Evolutionary conservation across 2,888 invertebrate species (phyloP), one percentile per base, ranked within the genome.

Genomic region (Acleris laterana): DNA sequence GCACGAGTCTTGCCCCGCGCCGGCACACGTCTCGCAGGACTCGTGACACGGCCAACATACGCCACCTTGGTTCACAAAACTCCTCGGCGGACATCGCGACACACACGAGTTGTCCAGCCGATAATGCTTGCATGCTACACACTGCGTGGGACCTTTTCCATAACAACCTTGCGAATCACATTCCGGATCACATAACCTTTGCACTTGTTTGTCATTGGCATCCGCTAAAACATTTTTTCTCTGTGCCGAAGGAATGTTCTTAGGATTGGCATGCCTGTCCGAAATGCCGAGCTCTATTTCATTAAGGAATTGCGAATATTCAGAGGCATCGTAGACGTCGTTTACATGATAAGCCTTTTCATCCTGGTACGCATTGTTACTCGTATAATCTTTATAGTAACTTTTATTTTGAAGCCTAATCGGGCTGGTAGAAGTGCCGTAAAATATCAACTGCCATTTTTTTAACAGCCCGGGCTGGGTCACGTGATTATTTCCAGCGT

Each of bases 391-490:
- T 88, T 84, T 78, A 81, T 85, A 90, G 93, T 87, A 88, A 81
- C 93, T 82, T 74, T 93, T 94, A 72, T 94, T 93, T 76, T 96
- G 94, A 61, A 97, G 89, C 62, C 96, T 94, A 74, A 97, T 95
- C 0, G 98, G 98, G 83, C 97, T 96, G 25, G 95, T 95, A 52
- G 97, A 95, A 4, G 99, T 99, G 44, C 99, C 99, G 84, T 99
- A 99, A 89, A 99, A 97, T 79, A 99, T 97, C 75, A 99, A 94
- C 85, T 98, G 97, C 99, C 99, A 99, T 85, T 98, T 98, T 80
- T 97, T 96, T 75, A 99, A 92, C 69, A 97, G 95, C 78, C 98
- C 98, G 64, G 96, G 95, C 80, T 96, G 96, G 81, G 96, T 97
- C 65, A 97, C 97, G 73, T 96, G 96, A 70, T 97, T 94, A 76